Conservation (phyloP, 2,113 vertebrate species). For the Nerophis ophidion region DNA sequence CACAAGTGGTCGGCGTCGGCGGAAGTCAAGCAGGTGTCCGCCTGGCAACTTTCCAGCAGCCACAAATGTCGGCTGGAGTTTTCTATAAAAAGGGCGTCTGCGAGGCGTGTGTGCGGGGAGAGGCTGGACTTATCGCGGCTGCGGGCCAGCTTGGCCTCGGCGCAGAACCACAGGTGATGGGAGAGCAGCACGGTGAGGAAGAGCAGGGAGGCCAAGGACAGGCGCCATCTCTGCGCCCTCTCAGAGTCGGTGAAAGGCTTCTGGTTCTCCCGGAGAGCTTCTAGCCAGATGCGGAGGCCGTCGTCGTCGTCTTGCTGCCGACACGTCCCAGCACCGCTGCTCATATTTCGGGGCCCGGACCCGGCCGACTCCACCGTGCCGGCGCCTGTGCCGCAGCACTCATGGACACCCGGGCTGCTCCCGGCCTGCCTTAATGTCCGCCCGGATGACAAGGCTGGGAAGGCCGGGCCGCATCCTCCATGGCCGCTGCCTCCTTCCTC, state of each 20-base stretch:
- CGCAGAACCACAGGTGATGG: constrained; percentile 99
- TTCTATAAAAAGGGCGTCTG: constrained; percentile 79
- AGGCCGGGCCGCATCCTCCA: constrained; percentile 84
- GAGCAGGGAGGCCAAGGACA: constrained; percentile 97
- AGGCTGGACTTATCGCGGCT: constrained; percentile 75
- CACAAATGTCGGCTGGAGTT: constrained; percentile 81
- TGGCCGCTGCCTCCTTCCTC: constrained; percentile 67
- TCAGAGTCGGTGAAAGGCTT: constrained; percentile 96
- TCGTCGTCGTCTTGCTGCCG: constrained; percentile 84
- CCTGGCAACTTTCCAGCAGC: constrained; percentile 79
- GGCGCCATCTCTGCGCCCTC: constrained; percentile 99
- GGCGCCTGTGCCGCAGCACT: constrained; percentile 90
- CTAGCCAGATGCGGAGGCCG: constrained; percentile 95
- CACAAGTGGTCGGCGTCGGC: constrained; percentile 85
- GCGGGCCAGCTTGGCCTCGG: constrained; percentile 89
- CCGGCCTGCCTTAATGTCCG: constrained; percentile 72
- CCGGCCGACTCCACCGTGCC: constrained; percentile 95
- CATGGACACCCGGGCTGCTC: constrained; percentile 84
- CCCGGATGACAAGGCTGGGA: constrained; percentile 75
- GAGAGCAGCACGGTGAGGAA: constrained; percentile 98
- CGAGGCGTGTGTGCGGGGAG: constrained; percentile 62
- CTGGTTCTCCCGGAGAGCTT: constrained; percentile 93
- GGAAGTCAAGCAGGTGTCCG: constrained; percentile 83
- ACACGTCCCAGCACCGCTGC: constrained; percentile 98
- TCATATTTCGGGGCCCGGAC: constrained; percentile 99